These are phyloP conservation scores for Cryptocheilus praepositus DNA, from an alignment of 2,888 invertebrate species.

Conservation along the genomic window DNA sequence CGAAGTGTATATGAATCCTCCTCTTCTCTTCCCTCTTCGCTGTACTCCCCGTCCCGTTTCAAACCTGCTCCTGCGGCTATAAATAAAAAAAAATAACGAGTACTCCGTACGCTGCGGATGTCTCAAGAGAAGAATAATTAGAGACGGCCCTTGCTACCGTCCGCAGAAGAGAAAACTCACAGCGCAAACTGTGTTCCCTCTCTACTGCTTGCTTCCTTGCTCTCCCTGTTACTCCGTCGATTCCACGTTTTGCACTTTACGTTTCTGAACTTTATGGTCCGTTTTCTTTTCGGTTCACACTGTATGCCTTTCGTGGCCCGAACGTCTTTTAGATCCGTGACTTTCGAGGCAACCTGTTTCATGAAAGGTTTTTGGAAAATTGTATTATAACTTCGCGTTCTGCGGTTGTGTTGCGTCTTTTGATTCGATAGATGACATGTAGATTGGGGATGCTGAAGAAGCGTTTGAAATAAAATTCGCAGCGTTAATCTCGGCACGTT, in stretches of 20 bases:
- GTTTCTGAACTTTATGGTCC: too few species aligned
- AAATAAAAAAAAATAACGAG: constrained; percentile 58
- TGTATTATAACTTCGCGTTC: too few species aligned
- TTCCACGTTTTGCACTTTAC: too few species aligned
- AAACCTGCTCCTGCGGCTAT: constrained; percentile 45
- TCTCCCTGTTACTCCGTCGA: not conserved
- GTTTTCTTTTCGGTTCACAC: not conserved
- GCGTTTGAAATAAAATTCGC: too few species aligned
- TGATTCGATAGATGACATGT: too few species aligned
- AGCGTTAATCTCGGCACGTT: too few species aligned
- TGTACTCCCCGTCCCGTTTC: constrained; percentile 21
- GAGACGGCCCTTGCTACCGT: constrained; percentile 43
- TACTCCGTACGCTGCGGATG: constrained; percentile 49
- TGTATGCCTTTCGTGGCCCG: too few species aligned
- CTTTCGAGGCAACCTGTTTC: too few species aligned
- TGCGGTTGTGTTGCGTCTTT: too few species aligned
- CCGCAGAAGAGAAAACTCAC: constrained; percentile 37
- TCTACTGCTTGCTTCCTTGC: not conserved
- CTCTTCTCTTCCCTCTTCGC: constrained; percentile 26
- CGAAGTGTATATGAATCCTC: constrained; percentile 15
- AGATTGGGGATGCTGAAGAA: too few species aligned
- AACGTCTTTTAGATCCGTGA: too few species aligned
- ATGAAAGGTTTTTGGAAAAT: too few species aligned
- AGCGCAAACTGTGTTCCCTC: constrained; percentile 24
- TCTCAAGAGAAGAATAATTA: constrained; percentile 60